Conservation (phyloP, 2,888 invertebrate genomes). For the Agrilus mali region DNA sequence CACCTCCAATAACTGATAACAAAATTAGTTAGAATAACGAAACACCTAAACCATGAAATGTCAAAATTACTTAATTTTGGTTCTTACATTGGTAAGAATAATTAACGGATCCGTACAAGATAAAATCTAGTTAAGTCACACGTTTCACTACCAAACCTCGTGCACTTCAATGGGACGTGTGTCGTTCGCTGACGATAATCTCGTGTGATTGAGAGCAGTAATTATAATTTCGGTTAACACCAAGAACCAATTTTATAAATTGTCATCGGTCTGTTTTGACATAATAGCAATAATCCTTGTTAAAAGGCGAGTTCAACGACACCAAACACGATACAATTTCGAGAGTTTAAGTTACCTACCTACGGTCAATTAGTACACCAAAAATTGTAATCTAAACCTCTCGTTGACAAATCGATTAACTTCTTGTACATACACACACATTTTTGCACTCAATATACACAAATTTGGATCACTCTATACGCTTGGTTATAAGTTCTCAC, state of each 20-base stretch:
- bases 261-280: constrained; percentile 4
- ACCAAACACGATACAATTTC: constrained; percentile 31
- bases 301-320: constrained; percentile 24
- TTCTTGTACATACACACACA: constrained; percentile 29
- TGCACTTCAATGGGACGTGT: constrained; percentile 17
- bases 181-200: constrained; percentile 17
- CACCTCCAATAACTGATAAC: constrained; percentile 4
- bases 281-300: constrained; percentile 7
- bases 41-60: no score
- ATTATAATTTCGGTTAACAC: no score
- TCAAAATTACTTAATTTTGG: no score
- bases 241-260: no score
- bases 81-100: constrained; percentile 1
- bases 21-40: no score
- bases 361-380: constrained; percentile 40
- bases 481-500: background rate
- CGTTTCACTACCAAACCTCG: constrained; percentile 16
- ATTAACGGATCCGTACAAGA: constrained; percentile 1
- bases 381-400: constrained; percentile 40
- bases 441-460: constrained; percentile 21
- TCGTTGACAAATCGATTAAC: constrained; percentile 44
- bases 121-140: constrained; percentile 23
- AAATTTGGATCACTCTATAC: constrained; percentile 1
- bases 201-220: constrained; percentile 3
- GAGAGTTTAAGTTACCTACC: constrained; percentile 31